Conservation (phyloP, 2,888 invertebrate species). For the Xestia rhomboidea region DNA sequence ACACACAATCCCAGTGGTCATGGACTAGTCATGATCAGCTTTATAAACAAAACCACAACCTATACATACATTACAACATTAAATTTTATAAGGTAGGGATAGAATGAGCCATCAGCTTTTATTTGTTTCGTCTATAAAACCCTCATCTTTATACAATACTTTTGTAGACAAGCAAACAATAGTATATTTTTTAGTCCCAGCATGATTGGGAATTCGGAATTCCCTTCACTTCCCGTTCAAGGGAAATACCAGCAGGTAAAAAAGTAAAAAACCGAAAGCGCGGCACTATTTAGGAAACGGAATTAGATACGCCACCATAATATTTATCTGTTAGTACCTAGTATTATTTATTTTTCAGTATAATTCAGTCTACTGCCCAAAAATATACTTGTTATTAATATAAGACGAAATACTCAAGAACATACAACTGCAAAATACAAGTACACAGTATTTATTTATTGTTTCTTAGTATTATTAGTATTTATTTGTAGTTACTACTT, state of each 20-base stretch:
- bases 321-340: background rate
- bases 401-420: background rate
- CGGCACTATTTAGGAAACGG: background rate
- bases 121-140: background rate
- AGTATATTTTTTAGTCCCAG: background rate
- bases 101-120: background rate
- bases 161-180: background rate
- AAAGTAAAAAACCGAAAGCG: background rate
- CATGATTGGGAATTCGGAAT: background rate
- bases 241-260: slow-evolving; percentile 5
- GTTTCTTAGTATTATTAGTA: too few species aligned
- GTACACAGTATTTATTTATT: too few species aligned
- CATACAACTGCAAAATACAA: background rate
- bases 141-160: background rate
- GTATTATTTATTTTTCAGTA: too few species aligned
- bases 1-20: too few species aligned
- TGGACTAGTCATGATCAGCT: too few species aligned
- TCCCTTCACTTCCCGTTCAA: background rate
- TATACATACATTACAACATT: too few species aligned
- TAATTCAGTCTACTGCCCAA: background rate
- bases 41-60: too few species aligned
- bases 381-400: background rate
- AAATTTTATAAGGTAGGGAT: background rate
- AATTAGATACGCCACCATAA: background rate
- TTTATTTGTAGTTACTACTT: background rate